Evolutionary conservation across 2,888 invertebrate species (phyloP).

Genomic region (Parnassius mnemosyne): DNA sequence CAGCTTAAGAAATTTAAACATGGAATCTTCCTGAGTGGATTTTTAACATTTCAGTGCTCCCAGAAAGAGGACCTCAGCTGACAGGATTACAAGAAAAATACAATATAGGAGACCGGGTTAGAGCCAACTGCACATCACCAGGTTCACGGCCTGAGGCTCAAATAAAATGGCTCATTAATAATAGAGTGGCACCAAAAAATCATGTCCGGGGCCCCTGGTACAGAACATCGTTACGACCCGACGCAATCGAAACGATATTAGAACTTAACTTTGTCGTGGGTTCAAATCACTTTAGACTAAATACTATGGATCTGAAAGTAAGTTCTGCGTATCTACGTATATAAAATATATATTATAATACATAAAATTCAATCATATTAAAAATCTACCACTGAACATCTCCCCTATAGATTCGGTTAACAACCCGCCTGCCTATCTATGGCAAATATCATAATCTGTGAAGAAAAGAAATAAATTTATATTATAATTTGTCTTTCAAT

Average conservation of each 20-base stretch:
- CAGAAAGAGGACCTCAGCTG: slow-evolving; percentile 88
- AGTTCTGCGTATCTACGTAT: slow-evolving; percentile 30
- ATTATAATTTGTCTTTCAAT: no score
- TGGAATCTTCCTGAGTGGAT: no score
- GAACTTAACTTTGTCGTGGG: slow-evolving; percentile 88
- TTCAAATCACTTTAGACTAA: slow-evolving; percentile 86
- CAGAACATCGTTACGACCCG: slow-evolving; percentile 68
- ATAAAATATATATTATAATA: no score
- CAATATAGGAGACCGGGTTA: slow-evolving; percentile 86
- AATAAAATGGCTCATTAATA: slow-evolving; percentile 91
- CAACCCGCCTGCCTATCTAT: no score
- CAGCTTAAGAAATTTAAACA: no score
- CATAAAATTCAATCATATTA: no score
- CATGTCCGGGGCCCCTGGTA: slow-evolving; percentile 76
- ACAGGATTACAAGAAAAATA: slow-evolving; percentile 88
- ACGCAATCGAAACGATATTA: slow-evolving; percentile 85
- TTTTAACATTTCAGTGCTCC: slow-evolving; percentile 80
- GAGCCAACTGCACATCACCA: slow-evolving; percentile 89
- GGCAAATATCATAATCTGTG: no score
- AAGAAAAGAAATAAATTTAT: no score
- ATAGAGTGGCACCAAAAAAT: slow-evolving; percentile 80
- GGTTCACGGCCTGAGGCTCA: slow-evolving; percentile 89
- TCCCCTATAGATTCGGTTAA: no score
- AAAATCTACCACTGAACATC: no score
- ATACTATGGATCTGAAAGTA: slow-evolving; percentile 90